These are phyloP conservation scores for Dinomys branickii DNA, from an alignment of 2,113 vertebrate genomes.

Conservation along the genomic window DNA sequence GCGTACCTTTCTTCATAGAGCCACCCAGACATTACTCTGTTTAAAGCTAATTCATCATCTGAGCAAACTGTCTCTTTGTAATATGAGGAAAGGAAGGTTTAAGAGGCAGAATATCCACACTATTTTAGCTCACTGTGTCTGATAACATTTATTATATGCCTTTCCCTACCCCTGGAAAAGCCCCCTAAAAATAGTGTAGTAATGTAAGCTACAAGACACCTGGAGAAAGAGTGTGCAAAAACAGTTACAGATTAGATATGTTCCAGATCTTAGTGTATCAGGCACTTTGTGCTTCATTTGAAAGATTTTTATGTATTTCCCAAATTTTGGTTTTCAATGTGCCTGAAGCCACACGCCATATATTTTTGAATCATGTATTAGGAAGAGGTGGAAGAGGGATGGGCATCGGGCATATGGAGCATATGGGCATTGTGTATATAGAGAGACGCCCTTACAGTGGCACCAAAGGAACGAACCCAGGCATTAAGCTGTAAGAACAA, in stretches of 20 bases:
- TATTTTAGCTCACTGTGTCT: background rate
- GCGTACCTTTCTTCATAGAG: background rate
- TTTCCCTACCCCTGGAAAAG: background rate
- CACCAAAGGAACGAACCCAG: background rate
- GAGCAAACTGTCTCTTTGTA: background rate
- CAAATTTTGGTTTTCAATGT: background rate
- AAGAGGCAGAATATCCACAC: background rate
- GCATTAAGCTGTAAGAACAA: background rate
- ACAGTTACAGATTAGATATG: background rate
- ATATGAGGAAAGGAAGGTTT: background rate
- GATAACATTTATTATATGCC: background rate
- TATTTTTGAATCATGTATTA: background rate
- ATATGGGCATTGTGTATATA: too few relatives aligned
- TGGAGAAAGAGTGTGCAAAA: background rate
- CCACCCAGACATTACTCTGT: background rate
- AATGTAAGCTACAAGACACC: background rate
- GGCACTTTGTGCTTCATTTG: background rate
- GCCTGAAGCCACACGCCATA: background rate
- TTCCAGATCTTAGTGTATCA: background rate
- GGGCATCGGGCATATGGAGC: background rate
- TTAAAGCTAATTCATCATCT: background rate
- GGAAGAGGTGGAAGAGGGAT: background rate
- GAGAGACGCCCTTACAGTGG: background rate
- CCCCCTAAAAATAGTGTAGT: background rate
- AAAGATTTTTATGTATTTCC: background rate